Evolutionary conservation across 2,113 vertebrate species (phyloP).

Genomic region (Nansenia antarctica): DNA sequence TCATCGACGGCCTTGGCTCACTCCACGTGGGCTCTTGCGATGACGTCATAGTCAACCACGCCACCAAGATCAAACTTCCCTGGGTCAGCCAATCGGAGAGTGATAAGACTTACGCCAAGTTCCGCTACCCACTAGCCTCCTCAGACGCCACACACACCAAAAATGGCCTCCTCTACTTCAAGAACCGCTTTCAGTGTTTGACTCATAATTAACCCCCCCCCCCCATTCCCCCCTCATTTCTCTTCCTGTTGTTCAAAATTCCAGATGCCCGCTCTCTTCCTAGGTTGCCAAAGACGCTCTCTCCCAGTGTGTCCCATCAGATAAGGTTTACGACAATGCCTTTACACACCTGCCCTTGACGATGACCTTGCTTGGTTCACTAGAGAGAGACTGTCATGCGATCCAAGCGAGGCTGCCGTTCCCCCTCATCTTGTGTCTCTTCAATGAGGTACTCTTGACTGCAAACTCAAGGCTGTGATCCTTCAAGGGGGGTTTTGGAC

Average conservation of each 20-base stretch:
- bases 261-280: constrained; percentile 33
- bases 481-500: not conserved
- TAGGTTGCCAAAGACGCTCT: constrained; percentile 66
- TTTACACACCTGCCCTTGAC: constrained; percentile 19
- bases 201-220: constrained; percentile 74
- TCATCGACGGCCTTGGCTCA: constrained; percentile 88
- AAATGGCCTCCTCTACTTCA: constrained; percentile 86
- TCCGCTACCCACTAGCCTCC: constrained; percentile 82
- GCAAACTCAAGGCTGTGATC: not conserved
- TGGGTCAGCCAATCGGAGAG: constrained; percentile 79
- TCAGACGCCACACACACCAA: constrained; percentile 77
- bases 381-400: constrained; percentile 1
- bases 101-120: constrained; percentile 82
- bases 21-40: constrained; percentile 92
- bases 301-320: constrained; percentile 16
- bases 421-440: not conserved
- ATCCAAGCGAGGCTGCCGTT: not conserved
- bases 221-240: constrained; percentile 5
- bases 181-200: constrained; percentile 91
- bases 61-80: constrained; percentile 88
- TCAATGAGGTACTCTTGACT: not conserved
- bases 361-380: constrained; percentile 9
- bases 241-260: constrained; percentile 27
- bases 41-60: constrained; percentile 87
- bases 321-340: constrained; percentile 35